Conservation (phyloP, 1,140 invertebrate genomes). For the Hyles vespertilio region DNA sequence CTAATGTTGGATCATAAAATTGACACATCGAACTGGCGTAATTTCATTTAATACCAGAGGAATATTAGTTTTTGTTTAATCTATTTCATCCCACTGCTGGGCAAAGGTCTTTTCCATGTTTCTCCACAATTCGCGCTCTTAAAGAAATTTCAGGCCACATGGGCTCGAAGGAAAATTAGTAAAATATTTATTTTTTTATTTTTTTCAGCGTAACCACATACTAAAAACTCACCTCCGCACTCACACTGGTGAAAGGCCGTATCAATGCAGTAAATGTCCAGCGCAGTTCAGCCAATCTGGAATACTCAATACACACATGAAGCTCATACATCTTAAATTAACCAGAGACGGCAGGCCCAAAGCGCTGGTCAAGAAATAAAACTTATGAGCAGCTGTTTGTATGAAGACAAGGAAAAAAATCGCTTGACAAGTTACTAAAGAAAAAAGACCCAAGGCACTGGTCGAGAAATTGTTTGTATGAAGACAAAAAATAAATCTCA, state of each 20-base stretch:
- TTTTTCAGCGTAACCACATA: constrained; percentile 44
- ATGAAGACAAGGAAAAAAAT: too few species aligned
- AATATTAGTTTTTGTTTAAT: too few species aligned
- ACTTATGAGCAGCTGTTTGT: not conserved
- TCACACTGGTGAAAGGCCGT: constrained; percentile 79
- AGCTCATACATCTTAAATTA: constrained; percentile 46
- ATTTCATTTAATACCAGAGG: too few species aligned
- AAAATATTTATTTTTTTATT: not conserved
- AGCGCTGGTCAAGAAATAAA: constrained; percentile 4
- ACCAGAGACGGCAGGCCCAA: constrained; percentile 48
- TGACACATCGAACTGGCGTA: too few species aligned
- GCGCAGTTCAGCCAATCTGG: constrained; percentile 71
- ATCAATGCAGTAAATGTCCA: constrained; percentile 73
- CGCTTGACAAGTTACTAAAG: too few species aligned
- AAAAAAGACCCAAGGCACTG: constrained; percentile 30
- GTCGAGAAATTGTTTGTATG: constrained; percentile 8
- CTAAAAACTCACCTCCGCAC: constrained; percentile 56
- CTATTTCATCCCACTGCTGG: too few species aligned
- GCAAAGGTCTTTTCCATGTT: too few species aligned
- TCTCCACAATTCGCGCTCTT: too few species aligned
- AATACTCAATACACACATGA: constrained; percentile 43
- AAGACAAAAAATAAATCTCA: too few species aligned
- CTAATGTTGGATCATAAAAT: too few species aligned
- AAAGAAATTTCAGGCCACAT: too few species aligned
- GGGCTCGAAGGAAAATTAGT: too few species aligned